These are phyloP conservation scores for Chesias legatella DNA, from an alignment of 2,888 invertebrate species.

Conservation along the genomic window DNA sequence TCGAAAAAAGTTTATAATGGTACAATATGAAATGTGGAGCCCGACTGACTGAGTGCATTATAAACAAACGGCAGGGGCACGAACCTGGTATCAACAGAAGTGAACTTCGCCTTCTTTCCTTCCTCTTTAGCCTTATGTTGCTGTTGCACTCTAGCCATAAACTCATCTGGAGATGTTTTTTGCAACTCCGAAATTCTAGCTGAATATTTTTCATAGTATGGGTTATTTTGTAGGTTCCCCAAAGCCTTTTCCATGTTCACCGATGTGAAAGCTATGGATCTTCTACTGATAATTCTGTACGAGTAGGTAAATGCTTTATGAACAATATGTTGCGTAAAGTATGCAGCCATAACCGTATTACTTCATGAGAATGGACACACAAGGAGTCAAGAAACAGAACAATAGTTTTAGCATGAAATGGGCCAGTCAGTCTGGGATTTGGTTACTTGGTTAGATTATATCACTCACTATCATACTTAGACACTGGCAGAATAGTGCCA, in stretches of 20 bases:
- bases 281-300: slow-evolving; percentile 1
- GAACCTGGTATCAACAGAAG: slow-evolving; percentile 62
- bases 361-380: too few species aligned
- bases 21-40: background rate
- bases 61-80: background rate
- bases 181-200: slow-evolving; percentile 87
- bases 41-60: too few species aligned
- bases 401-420: too few species aligned
- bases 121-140: slow-evolving; percentile 55
- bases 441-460: too few species aligned
- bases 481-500: too few species aligned
- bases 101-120: slow-evolving; percentile 57
- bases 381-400: too few species aligned
- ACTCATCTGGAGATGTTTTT: slow-evolving; percentile 87
- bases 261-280: slow-evolving; percentile 34
- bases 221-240: slow-evolving; percentile 83
- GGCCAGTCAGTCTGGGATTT: too few species aligned
- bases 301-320: too few species aligned
- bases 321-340: too few species aligned
- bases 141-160: slow-evolving; percentile 82
- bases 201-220: slow-evolving; percentile 91
- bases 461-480: too few species aligned
- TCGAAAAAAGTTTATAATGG: background rate
- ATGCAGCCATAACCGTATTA: too few species aligned
- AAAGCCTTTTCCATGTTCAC: slow-evolving; percentile 67